phyloP scores from a whole-genome alignment of 2,113 vertebrate species.

The Neofelis nebulosa region DNA sequence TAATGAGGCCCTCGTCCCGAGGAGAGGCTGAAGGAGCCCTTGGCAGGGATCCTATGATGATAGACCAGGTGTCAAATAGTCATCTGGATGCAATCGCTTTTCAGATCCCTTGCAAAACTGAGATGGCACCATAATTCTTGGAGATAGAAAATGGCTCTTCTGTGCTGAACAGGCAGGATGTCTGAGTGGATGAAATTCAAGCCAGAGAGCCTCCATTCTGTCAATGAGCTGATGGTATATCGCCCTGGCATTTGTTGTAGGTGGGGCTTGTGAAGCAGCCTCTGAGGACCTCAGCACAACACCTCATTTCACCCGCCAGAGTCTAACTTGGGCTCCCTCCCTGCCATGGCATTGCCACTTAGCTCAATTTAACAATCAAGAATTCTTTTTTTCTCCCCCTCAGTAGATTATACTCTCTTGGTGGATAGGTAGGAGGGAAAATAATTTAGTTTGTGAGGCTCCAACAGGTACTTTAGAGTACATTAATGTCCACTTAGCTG shows the following conservation, averaged over 20 bases:
- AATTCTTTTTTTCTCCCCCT: not conserved
- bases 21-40: not conserved
- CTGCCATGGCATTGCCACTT: constrained; percentile 50
- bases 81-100: not conserved
- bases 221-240: not conserved
- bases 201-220: not conserved
- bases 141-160: not conserved
- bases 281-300: not conserved
- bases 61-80: not conserved
- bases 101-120: not conserved
- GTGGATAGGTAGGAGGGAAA: constrained; percentile 51
- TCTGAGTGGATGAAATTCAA: not conserved
- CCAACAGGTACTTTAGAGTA: constrained; percentile 62
- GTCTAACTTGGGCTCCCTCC: not conserved
- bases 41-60: not conserved
- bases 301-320: not conserved
- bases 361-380: constrained; percentile 72
- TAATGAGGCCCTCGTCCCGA: not conserved
- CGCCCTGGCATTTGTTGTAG: not conserved
- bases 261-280: not conserved
- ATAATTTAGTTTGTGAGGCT: constrained; percentile 34
- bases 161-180: not conserved
- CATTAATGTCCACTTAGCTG: constrained; percentile 72
- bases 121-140: not conserved
- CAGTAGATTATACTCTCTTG: constrained; percentile 67